A percentile compares a stretch with the other conserved stretches of the same genome.
Evolutionary conservation across 2,113 vertebrate genomes (phyloP).

Genomic region (Xiphophorus maculatus): DNA sequence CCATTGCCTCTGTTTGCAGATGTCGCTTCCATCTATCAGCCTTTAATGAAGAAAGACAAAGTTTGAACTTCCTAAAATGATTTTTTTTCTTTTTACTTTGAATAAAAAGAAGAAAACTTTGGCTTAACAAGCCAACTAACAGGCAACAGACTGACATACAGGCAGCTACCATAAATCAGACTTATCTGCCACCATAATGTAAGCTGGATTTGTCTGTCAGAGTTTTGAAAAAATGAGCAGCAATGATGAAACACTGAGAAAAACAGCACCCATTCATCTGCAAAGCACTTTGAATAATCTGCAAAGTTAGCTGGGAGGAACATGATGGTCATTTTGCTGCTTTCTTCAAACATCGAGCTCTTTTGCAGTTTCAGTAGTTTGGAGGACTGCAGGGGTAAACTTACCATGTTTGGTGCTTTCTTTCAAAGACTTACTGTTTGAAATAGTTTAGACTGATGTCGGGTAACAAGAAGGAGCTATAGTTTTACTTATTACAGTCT

Average conservation of each 20-base stretch:
- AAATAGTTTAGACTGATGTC: constrained; percentile 19
- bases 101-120: background rate
- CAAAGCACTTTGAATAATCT: background rate
- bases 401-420: background rate
- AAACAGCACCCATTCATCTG: background rate
- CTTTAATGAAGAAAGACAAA: too few relatives aligned
- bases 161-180: constrained; percentile 5
- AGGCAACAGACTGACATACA: background rate
- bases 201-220: constrained; percentile 13
- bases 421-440: constrained; percentile 29
- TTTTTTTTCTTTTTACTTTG: background rate
- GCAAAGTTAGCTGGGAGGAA: constrained; percentile 8
- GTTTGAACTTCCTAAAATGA: too few relatives aligned
- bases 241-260: constrained; percentile 27
- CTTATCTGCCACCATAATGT: constrained; percentile 6
- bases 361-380: constrained; percentile 1
- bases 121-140: background rate
- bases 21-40: too few relatives aligned
- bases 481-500: background rate
- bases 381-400: constrained; percentile 7
- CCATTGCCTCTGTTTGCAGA: too few relatives aligned
- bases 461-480: background rate
- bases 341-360: background rate
- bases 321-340: constrained; percentile 26
- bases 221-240: constrained; percentile 5